Percentiles rank a stretch among this genome's conserved stretches.
Evolutionary conservation across 2,888 invertebrate genomes (phyloP).

Genomic region (Aquatica leii): DNA sequence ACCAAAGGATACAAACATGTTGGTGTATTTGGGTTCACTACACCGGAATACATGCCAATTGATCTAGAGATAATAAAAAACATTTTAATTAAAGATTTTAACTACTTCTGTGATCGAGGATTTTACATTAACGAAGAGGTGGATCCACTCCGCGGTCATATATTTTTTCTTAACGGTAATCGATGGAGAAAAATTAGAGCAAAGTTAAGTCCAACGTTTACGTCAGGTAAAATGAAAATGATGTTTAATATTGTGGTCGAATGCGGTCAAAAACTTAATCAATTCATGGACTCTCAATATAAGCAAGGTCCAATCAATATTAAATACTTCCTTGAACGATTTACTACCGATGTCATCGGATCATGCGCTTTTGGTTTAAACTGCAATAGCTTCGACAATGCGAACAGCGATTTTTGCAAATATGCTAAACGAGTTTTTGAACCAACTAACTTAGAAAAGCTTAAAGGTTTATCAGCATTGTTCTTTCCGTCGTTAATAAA

Average conservation of each 20-base stretch:
- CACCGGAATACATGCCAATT: conserved; percentile 38
- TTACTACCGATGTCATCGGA: conserved; percentile 67
- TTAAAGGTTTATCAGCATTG: conserved; percentile 52
- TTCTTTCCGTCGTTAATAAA: too few species aligned
- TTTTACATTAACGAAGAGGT: conserved; percentile 36
- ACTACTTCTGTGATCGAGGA: conserved; percentile 42
- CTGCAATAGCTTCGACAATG: conserved; percentile 64
- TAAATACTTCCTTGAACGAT: conserved; percentile 63
- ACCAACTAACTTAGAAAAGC: neutral
- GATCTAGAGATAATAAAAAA: conserved; percentile 45
- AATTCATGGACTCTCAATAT: conserved; percentile 48
- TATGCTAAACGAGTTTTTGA: neutral
- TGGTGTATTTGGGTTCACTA: conserved; percentile 19
- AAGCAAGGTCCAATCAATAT: conserved; percentile 24
- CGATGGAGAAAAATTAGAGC: conserved; percentile 69
- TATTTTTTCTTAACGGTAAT: conserved; percentile 65
- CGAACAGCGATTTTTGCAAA: conserved; percentile 61
- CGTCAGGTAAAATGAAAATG: too few species aligned
- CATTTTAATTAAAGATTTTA: conserved; percentile 46
- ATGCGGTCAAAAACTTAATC: conserved; percentile 43
- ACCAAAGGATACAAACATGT: conserved; percentile 12
- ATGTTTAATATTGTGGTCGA: too few species aligned
- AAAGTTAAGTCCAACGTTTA: conserved; percentile 69
- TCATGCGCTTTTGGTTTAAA: conserved; percentile 68
- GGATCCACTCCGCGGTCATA: conserved; percentile 64